A percentile compares a stretch with the other conserved stretches of the same genome.
These are phyloP conservation scores for Nesogale talazaci DNA, from an alignment of 2,113 vertebrate species.

Conservation along the genomic window DNA sequence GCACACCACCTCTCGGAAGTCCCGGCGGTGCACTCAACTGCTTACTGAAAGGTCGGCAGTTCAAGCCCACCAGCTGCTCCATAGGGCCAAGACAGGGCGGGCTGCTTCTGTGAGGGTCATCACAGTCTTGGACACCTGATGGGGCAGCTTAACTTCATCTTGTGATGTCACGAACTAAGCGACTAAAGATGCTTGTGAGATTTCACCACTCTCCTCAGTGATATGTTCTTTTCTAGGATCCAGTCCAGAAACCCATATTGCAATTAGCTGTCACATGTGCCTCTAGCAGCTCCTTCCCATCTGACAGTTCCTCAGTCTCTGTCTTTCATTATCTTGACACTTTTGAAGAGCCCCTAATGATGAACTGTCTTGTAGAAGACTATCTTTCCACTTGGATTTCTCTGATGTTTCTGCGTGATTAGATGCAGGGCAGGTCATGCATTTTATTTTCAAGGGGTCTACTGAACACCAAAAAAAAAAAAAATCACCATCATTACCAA, in stretches of 20 bases:
- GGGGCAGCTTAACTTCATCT: not conserved
- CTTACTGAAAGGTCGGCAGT: not conserved
- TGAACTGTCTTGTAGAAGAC: conserved; percentile 9
- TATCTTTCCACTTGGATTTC: not conserved
- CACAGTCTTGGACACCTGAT: not conserved
- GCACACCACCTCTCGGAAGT: not conserved
- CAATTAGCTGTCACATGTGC: not conserved
- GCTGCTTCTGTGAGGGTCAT: not conserved
- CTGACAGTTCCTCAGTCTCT: not conserved
- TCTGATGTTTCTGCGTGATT: not conserved
- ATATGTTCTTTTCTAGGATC: not conserved
- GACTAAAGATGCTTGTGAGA: not conserved
- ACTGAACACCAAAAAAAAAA: not conserved
- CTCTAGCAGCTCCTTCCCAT: not conserved
- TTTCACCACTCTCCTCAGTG: not conserved
- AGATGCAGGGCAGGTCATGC: not conserved
- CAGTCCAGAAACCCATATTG: not conserved
- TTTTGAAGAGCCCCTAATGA: not conserved
- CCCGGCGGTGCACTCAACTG: not conserved
- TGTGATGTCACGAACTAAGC: not conserved
- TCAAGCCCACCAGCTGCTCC: not conserved
- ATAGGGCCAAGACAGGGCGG: not conserved
- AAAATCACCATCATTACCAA: too few species aligned
- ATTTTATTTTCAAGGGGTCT: not conserved
- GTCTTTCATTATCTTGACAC: not conserved